Evolutionary conservation across 1,140 invertebrate genomes (phyloP).

Genomic region (Heliconius congener): DNA sequence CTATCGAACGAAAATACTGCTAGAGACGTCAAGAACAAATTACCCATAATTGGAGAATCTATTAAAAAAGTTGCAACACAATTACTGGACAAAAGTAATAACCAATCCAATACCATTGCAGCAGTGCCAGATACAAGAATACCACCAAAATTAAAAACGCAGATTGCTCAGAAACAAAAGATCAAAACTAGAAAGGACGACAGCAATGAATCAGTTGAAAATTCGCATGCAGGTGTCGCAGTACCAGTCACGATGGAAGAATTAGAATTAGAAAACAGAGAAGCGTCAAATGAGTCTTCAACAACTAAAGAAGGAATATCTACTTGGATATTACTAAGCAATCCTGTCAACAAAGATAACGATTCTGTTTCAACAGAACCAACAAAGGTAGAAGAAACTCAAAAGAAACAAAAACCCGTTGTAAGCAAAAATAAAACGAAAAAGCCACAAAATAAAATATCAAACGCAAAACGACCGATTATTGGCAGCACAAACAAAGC

Average conservation of each 20-base stretch:
- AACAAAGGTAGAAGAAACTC: slow-evolving; percentile 61
- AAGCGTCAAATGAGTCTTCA: slow-evolving; percentile 78
- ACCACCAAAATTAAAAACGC: slow-evolving; percentile 83
- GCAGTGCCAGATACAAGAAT: slow-evolving; percentile 81
- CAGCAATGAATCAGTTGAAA: slow-evolving; percentile 68
- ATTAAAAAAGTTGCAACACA: slow-evolving; percentile 82
- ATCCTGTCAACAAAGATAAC: slow-evolving; percentile 60
- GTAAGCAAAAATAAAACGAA: slow-evolving; percentile 67
- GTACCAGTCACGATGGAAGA: slow-evolving; percentile 82
- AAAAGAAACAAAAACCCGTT: slow-evolving; percentile 67
- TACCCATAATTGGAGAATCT: slow-evolving; percentile 76
- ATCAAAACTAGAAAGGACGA: slow-evolving; percentile 71
- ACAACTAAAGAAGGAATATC: slow-evolving; percentile 86
- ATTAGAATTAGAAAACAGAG: slow-evolving; percentile 73
- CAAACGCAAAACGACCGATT: slow-evolving; percentile 58
- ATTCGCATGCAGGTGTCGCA: slow-evolving; percentile 82
- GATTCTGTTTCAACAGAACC: slow-evolving; percentile 60
- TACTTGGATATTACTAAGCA: slow-evolving; percentile 88
- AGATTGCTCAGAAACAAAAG: slow-evolving; percentile 74
- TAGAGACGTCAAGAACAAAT: slow-evolving; percentile 68
- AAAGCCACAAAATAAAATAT: slow-evolving; percentile 56
- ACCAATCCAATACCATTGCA: slow-evolving; percentile 15
- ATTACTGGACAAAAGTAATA: slow-evolving; percentile 72
- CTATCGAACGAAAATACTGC: slow-evolving; percentile 41
- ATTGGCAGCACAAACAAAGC: slow-evolving; percentile 79